phyloP scores from a whole-genome alignment of 2,113 vertebrate species.

The Xyliphius kryptos region DNA sequence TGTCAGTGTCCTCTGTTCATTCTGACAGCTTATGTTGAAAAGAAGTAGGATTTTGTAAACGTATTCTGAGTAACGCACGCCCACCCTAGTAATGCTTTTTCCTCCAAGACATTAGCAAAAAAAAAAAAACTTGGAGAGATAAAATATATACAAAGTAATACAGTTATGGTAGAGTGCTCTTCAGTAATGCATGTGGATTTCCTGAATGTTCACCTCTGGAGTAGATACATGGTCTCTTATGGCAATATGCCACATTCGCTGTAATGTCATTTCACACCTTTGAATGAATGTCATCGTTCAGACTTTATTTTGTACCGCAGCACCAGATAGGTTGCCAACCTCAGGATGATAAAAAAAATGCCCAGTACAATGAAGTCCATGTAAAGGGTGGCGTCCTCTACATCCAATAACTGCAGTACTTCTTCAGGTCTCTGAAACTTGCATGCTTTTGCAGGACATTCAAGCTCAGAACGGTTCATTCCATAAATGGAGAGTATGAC shows the following conservation, averaged over 20 bases:
- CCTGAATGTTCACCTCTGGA: slow-evolving; percentile 13
- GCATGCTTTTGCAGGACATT: slow-evolving; percentile 74
- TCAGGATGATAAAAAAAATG: slow-evolving; percentile 81
- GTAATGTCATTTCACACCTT: neutral
- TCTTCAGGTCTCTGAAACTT: slow-evolving; percentile 84
- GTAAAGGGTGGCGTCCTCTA: slow-evolving; percentile 90
- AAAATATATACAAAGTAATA: too few relatives aligned
- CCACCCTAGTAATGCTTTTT: neutral
- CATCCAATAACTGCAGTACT: slow-evolving; percentile 82
- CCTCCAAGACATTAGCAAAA: too few relatives aligned
- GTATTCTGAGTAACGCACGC: neutral
- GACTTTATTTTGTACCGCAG: slow-evolving; percentile 92
- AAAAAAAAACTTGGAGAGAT: too few relatives aligned
- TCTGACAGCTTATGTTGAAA: neutral
- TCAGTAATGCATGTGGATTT: neutral
- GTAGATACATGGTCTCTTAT: neutral
- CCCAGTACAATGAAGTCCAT: slow-evolving; percentile 91
- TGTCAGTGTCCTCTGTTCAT: neutral
- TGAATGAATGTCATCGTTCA: slow-evolving; percentile 68
- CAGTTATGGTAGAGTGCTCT: neutral
- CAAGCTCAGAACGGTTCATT: slow-evolving; percentile 84
- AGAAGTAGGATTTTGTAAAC: neutral
- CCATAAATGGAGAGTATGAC: slow-evolving; percentile 93
- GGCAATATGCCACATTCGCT: slow-evolving; percentile 1
- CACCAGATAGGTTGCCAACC: slow-evolving; percentile 87